phyloP scores from a whole-genome alignment of 2,797 vertebrate genomes.

The Coilia nasus region DNA sequence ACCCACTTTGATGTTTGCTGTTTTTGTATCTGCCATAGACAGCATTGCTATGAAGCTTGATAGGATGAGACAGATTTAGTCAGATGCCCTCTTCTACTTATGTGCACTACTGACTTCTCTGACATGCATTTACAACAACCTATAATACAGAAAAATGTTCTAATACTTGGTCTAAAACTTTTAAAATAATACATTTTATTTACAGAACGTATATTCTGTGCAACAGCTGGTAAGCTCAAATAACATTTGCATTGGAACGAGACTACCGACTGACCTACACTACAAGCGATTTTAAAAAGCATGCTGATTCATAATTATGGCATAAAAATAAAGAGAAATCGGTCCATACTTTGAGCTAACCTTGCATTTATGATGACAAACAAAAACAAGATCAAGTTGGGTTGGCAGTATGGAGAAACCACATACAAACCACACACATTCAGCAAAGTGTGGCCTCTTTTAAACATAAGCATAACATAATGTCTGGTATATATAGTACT shows the following conservation, averaged over 20 bases:
- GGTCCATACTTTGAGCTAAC: neutral
- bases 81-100: neutral
- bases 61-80: no score
- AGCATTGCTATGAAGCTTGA: neutral
- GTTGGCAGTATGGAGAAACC: neutral
- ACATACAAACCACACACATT: neutral
- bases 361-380: neutral
- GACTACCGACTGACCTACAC: neutral
- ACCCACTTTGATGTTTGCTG: neutral
- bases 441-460: neutral
- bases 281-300: neutral
- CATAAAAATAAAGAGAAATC: neutral
- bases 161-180: conserved; percentile 49
- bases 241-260: neutral
- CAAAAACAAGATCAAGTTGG: neutral
- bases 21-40: neutral
- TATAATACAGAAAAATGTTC: conserved; percentile 36
- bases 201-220: neutral
- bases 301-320: neutral
- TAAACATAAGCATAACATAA: neutral
- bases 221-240: neutral
- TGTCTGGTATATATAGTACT: neutral
- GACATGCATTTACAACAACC: conserved; percentile 43
- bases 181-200: conserved; percentile 41
- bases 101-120: neutral